Evolutionary conservation across 1,140 invertebrate species (phyloP).

Genomic region (Notospermus geniculatus): DNA sequence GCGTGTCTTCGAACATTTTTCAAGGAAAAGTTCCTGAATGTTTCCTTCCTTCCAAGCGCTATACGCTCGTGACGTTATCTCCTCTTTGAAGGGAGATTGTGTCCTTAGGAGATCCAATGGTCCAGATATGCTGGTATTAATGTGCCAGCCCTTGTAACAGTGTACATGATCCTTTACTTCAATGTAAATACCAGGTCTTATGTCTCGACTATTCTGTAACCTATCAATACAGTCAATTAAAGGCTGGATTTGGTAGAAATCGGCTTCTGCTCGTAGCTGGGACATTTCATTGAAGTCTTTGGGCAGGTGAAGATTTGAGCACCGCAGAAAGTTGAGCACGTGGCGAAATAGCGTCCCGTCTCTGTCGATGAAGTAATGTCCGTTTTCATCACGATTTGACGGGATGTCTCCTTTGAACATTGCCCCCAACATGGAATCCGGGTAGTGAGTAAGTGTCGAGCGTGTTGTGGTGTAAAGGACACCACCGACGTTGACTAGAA

Average conservation of each 20-base stretch:
- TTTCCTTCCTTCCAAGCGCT: conserved; percentile 1
- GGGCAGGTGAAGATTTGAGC: conserved; percentile 22
- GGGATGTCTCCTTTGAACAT: conserved; percentile 27
- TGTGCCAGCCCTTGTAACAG: conserved; percentile 9
- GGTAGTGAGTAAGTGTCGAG: conserved; percentile 22
- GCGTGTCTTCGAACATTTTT: conserved; percentile 2
- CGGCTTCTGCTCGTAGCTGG: conserved; percentile 23
- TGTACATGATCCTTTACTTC: conserved; percentile 10
- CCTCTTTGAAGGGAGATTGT: background rate
- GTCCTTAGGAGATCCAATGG: background rate
- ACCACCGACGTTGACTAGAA: conserved; percentile 26
- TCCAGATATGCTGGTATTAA: conserved; percentile 7
- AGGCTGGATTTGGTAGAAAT: conserved; percentile 33
- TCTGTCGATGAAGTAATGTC: conserved; percentile 30
- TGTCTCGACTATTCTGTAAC: background rate
- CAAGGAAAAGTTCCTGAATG: background rate
- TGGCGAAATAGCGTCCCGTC: conserved; percentile 28
- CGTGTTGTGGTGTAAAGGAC: conserved; percentile 24
- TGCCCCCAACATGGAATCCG: conserved; percentile 29
- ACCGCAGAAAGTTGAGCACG: conserved; percentile 29
- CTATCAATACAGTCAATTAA: conserved; percentile 10
- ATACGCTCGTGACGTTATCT: conserved; percentile 1
- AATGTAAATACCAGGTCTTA: background rate
- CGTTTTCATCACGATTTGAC: conserved; percentile 19
- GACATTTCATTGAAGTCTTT: conserved; percentile 23